Percentiles rank a stretch among this genome's conserved stretches.
Evolutionary conservation across 2,797 vertebrate species (phyloP).

Genomic region (Orientallactaga sibirica): DNA sequence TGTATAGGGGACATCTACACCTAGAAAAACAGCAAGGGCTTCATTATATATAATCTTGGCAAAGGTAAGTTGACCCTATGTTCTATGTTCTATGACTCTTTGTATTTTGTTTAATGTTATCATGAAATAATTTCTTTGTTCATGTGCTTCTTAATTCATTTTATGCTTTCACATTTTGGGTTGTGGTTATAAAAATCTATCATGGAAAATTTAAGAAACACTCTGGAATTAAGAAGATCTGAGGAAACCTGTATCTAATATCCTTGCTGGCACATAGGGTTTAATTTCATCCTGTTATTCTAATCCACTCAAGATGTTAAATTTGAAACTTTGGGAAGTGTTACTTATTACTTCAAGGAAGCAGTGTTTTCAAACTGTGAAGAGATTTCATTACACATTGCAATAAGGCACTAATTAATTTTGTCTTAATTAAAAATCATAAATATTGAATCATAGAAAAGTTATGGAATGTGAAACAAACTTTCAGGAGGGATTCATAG

Average conservation of each 20-base stretch:
- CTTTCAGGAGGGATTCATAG: not conserved
- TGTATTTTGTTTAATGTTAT: not conserved
- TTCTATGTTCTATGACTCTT: not conserved
- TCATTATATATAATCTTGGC: not conserved
- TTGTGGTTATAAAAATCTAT: not conserved
- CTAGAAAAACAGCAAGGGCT: not conserved
- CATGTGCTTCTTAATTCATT: not conserved
- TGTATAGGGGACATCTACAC: not conserved
- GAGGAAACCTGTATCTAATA: not conserved
- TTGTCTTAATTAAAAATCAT: not conserved
- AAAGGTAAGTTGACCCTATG: not conserved
- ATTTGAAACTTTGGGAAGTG: not conserved
- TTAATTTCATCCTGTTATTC: not conserved
- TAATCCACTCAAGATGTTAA: conserved; percentile 6
- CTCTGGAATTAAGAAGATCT: not conserved
- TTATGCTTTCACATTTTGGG: not conserved
- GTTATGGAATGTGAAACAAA: not conserved
- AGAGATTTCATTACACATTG: not conserved
- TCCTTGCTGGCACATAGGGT: not conserved
- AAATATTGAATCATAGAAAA: not conserved
- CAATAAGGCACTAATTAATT: not conserved
- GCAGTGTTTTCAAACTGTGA: not conserved
- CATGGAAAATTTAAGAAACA: not conserved
- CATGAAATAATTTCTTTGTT: not conserved
- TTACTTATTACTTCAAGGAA: conserved; percentile 43